Evolutionary conservation across 2,888 invertebrate genomes (phyloP).

Genomic region (Hetaerina titia): DNA sequence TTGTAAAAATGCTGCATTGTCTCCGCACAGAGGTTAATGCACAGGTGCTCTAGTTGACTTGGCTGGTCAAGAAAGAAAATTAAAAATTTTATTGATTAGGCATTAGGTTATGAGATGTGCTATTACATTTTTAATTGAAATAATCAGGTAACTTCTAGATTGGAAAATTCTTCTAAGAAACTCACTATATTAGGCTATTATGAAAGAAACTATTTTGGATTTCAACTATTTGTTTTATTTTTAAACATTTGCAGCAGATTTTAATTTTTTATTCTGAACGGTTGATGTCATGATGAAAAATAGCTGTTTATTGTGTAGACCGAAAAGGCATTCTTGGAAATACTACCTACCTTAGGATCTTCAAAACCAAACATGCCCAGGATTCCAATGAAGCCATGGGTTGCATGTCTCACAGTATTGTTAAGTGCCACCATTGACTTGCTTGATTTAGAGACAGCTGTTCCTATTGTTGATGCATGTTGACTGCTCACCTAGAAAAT

Average conservation of each 20-base stretch:
- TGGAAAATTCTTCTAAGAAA: not conserved
- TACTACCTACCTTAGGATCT: constrained; percentile 84
- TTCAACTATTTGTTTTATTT: not conserved
- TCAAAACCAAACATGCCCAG: constrained; percentile 98
- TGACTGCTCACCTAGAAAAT: constrained; percentile 84
- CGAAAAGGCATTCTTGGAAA: not conserved
- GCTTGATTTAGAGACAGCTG: constrained; percentile 84
- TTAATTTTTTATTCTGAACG: not conserved
- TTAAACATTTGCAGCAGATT: not conserved
- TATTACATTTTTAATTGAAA: not conserved
- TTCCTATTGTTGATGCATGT: constrained; percentile 90
- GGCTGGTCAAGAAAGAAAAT: constrained; percentile 77
- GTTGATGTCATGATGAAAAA: not conserved
- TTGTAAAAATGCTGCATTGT: constrained; percentile 99
- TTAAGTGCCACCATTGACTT: constrained; percentile 95
- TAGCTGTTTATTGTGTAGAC: not conserved
- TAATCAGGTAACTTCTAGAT: too few relatives aligned
- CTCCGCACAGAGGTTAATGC: constrained; percentile 97
- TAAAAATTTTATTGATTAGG: not conserved
- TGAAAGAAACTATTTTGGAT: not conserved
- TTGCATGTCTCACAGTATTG: constrained; percentile 94
- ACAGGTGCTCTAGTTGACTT: constrained; percentile 93
- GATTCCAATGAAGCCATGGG: constrained; percentile 96
- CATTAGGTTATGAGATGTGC: not conserved
- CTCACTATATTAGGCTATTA: not conserved